phyloP scores from a whole-genome alignment of 2,797 vertebrate genomes.

The Harpagifer antarcticus region DNA sequence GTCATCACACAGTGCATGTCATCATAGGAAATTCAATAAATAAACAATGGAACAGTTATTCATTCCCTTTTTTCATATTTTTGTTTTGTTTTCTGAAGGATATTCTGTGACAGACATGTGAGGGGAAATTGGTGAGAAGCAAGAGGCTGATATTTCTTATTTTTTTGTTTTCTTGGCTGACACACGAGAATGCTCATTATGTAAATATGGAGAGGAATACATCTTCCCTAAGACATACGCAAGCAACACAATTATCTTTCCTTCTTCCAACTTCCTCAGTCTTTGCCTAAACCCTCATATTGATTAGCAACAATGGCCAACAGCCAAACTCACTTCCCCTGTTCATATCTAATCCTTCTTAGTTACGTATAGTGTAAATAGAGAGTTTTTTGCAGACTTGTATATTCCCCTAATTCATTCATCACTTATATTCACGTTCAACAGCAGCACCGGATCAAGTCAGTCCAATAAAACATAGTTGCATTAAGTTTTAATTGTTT shows the following conservation, averaged over 20 bases:
- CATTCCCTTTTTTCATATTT: too few species aligned
- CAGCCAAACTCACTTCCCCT: constrained; percentile 18
- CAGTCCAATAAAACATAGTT: constrained; percentile 16
- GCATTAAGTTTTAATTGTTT: not conserved
- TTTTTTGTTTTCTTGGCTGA: not conserved
- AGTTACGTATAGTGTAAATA: not conserved
- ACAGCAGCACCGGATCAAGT: constrained; percentile 9
- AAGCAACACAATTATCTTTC: not conserved
- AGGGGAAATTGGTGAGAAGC: not conserved
- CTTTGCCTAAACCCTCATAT: constrained; percentile 14
- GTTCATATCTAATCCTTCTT: not conserved
- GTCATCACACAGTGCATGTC: too few species aligned
- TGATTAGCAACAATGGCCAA: constrained; percentile 11
- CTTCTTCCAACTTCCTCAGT: not conserved
- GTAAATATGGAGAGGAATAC: not conserved
- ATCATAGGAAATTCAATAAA: not conserved
- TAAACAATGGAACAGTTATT: not conserved
- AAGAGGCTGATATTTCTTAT: not conserved
- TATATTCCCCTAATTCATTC: constrained; percentile 14
- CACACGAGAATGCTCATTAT: constrained; percentile 2
- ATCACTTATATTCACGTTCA: constrained; percentile 5
- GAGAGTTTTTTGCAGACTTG: not conserved
- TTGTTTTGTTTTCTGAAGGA: not conserved
- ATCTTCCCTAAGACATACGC: constrained; percentile 2
- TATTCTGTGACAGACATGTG: not conserved